Evolutionary conservation across 2,797 vertebrate species (phyloP).

Genomic region (Danio tinwini): DNA sequence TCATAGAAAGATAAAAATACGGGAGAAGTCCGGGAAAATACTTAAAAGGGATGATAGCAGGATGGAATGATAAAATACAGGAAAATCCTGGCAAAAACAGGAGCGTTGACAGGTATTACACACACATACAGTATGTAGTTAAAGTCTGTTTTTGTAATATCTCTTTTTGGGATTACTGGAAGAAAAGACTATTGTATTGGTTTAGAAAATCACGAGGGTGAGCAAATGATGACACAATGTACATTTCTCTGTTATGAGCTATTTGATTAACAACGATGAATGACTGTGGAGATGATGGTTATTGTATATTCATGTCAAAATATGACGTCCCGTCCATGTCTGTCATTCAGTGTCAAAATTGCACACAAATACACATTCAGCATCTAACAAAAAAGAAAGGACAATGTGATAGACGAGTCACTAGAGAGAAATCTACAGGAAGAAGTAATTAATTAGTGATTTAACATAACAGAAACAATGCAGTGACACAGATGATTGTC

Average conservation of each 20-base stretch:
- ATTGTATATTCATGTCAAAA: conserved; percentile 17
- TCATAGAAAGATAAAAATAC: too few species aligned
- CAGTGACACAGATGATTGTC: conserved; percentile 47
- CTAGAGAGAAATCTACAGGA: conserved; percentile 23
- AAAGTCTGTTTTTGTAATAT: too few species aligned
- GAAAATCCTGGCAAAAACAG: too few species aligned
- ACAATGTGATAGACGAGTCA: conserved; percentile 19
- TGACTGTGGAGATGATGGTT: neutral
- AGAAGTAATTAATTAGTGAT: conserved; percentile 45
- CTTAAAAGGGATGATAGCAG: too few species aligned
- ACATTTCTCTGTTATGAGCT: neutral
- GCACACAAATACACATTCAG: neutral
- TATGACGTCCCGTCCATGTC: conserved; percentile 1
- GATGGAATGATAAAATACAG: too few species aligned
- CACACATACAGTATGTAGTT: too few species aligned
- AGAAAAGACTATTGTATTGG: neutral
- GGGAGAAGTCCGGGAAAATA: too few species aligned
- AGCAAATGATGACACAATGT: neutral
- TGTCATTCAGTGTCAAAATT: conserved; percentile 14
- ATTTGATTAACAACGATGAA: conserved; percentile 5
- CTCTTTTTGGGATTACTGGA: neutral
- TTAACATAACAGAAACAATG: conserved; percentile 50
- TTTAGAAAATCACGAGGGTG: neutral
- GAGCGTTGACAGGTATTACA: too few species aligned
- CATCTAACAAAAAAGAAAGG: conserved; percentile 6